phyloP scores from a whole-genome alignment of 2,888 invertebrate genomes.

The Limnephilus lunatus region DNA sequence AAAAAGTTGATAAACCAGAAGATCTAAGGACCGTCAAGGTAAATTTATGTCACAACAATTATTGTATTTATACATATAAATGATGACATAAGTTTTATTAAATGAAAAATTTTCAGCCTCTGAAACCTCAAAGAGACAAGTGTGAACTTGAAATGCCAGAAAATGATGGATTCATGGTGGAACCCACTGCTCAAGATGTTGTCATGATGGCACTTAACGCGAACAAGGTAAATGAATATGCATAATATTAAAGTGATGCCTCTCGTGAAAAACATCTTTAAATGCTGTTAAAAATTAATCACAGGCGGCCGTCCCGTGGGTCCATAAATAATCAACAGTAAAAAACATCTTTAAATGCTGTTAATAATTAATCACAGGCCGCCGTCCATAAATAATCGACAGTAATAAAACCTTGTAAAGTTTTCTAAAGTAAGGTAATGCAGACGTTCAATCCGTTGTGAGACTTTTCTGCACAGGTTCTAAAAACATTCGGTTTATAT shows the following conservation, averaged over 20 bases:
- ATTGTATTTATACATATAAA: too few species aligned
- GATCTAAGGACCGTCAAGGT: constrained; percentile 18
- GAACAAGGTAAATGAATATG: constrained; percentile 74
- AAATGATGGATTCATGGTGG: constrained; percentile 37
- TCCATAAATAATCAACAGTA: too few species aligned
- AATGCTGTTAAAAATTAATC: neutral
- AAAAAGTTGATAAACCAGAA: constrained; percentile 35
- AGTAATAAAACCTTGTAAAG: too few species aligned
- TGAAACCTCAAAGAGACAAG: constrained; percentile 14
- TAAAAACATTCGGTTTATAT: too few species aligned
- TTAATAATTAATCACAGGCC: too few species aligned
- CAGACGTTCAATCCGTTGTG: too few species aligned
- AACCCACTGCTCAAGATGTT: constrained; percentile 79
- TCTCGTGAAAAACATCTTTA: neutral
- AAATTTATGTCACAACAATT: neutral
- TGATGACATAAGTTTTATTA: neutral
- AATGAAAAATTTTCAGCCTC: neutral
- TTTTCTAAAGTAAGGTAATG: too few species aligned
- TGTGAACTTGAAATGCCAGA: constrained; percentile 29
- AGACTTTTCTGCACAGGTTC: too few species aligned
- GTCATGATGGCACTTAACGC: constrained; percentile 81
- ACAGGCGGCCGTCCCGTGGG: too few species aligned
- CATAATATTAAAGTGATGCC: neutral
- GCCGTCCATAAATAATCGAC: too few species aligned
- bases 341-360: neutral